Percentiles rank a stretch among this genome's conserved stretches.
Conservation (phyloP, 2,797 vertebrate genomes). For the Ptychobarbus kaznakovi region DNA sequence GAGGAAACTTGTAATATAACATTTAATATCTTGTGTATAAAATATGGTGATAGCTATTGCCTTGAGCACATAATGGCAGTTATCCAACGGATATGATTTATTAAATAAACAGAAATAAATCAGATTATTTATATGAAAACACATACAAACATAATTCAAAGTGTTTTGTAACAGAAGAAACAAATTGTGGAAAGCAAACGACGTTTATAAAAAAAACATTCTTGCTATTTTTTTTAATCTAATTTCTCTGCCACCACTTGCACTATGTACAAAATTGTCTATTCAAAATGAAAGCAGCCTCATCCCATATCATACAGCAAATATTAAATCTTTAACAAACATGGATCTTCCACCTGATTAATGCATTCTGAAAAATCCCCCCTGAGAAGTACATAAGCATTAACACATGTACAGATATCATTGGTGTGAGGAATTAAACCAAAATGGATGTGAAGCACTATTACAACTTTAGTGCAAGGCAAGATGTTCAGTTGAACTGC, state of each 20-base stretch:
- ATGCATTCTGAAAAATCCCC: slow-evolving; percentile 48
- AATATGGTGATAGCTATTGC: neutral
- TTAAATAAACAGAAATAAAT: slow-evolving; percentile 43
- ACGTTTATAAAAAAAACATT: slow-evolving; percentile 27
- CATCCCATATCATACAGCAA: slow-evolving; percentile 22
- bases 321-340: slow-evolving; percentile 37
- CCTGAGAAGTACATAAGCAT: slow-evolving; percentile 53
- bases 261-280: slow-evolving; percentile 48
- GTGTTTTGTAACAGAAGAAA: slow-evolving; percentile 7
- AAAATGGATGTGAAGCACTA: neutral
- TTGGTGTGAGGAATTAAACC: slow-evolving; percentile 11
- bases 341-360: slow-evolving; percentile 33
- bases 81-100: slow-evolving; percentile 37
- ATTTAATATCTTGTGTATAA: neutral
- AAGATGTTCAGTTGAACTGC: slow-evolving; percentile 15
- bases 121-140: slow-evolving; percentile 31
- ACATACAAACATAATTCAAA: slow-evolving; percentile 39
- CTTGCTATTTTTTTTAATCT: neutral
- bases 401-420: slow-evolving; percentile 7
- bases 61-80: neutral
- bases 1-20: too few relatives aligned
- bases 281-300: slow-evolving; percentile 26
- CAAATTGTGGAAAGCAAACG: slow-evolving; percentile 18
- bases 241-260: slow-evolving; percentile 10
- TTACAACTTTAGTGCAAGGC: neutral